phyloP scores from a whole-genome alignment of 2,797 vertebrate species.

The Manis crassicaudata region DNA sequence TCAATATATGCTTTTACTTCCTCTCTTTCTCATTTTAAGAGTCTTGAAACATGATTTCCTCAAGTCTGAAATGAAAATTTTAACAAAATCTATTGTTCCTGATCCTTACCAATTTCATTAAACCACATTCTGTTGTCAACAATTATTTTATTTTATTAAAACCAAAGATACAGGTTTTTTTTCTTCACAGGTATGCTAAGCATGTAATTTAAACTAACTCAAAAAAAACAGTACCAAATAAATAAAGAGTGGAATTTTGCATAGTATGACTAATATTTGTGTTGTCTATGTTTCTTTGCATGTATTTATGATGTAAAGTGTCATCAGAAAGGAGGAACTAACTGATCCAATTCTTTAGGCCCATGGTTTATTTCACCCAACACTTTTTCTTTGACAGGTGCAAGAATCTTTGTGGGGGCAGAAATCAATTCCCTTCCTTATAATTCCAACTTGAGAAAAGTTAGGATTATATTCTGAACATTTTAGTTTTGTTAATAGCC shows the following conservation, averaged over 20 bases:
- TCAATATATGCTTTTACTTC: neutral
- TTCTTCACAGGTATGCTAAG: neutral
- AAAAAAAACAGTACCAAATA: neutral
- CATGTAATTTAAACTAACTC: neutral
- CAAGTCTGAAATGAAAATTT: neutral
- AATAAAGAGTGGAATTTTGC: neutral
- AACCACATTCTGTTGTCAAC: neutral
- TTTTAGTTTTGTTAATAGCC: slow-evolving; percentile 51
- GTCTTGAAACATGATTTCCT: neutral
- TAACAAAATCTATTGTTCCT: neutral
- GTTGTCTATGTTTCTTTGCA: neutral
- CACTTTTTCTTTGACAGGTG: neutral
- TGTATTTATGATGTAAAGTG: neutral
- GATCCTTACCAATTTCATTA: neutral
- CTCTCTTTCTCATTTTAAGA: neutral
- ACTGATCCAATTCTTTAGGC: neutral
- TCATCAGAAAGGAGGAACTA: neutral
- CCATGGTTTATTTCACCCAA: neutral
- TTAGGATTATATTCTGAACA: neutral
- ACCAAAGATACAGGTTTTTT: neutral
- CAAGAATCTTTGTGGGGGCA: neutral
- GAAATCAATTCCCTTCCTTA: neutral
- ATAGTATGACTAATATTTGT: neutral
- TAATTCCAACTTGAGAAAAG: slow-evolving; percentile 43
- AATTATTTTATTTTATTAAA: slow-evolving; percentile 50